Evolutionary conservation across 2,888 invertebrate genomes (phyloP), one percentile per base, ranked within the genome.

Genomic region (Lomographa bimaculata): DNA sequence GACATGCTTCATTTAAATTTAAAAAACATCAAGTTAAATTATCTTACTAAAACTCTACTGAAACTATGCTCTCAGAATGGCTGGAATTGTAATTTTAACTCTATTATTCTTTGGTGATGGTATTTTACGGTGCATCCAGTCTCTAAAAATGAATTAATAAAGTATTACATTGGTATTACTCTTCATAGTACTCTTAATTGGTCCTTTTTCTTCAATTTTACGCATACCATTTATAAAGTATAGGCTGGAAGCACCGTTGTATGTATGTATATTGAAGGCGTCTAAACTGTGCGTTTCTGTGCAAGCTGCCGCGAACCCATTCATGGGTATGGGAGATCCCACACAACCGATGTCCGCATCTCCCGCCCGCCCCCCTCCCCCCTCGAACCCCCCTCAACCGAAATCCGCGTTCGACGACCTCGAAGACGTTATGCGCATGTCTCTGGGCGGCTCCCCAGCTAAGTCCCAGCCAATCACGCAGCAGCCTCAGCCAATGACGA

Each of bases 331-430:
- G 81, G 89, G 90, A 75, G 91, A 91, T 43, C 83, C 85, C 59
- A 75, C 78, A 56, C 82, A 68, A 50, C 81, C 85, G 63, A 84
- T 71, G 63, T 75, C 74, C 63, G 85, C 75, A 46, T 86, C 85
- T 55, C 89, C 80, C 53, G 84, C 84, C 86, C 91, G 86, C 67
- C 91, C 85, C 74, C 90, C 91, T 29, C 90, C 87, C 38, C 87
- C 89, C 14, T 54, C 68, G 17, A 64, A 72, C 50, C 80, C 80
- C 46, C 72, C 76, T 32, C 79, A 83, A 46, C 86, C 87, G 35
- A 93, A 92, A 63, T 92, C 92, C 56, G 93, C 93, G 17, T 91
- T 93, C 72, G 93, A 93, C 65, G 93, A 93, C 61, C 89, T 93
- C 52, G 93, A 93, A 64, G 92, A 93, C 64, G 92, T 90, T 38